A percentile compares a stretch with the other conserved stretches of the same genome.
Conservation (phyloP, 2,797 vertebrate species). For the Sarcophilus harrisii region DNA sequence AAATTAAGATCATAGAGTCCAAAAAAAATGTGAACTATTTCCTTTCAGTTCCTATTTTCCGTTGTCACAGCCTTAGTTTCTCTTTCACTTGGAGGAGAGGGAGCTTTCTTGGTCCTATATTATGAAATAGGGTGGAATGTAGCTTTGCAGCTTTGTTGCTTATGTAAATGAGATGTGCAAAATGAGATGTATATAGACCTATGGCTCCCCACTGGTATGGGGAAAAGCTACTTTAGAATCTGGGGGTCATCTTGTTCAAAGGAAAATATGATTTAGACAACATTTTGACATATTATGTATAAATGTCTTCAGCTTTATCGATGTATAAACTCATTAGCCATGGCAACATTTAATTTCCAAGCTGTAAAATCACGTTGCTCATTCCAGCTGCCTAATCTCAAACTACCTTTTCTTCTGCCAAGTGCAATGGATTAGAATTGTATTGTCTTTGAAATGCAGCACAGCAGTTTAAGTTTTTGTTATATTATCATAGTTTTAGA, state of each 20-base stretch:
- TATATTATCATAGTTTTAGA: not conserved
- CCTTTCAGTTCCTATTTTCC: not conserved
- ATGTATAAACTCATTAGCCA: not conserved
- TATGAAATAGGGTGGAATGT: not conserved
- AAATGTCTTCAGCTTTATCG: not conserved
- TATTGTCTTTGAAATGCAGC: not conserved
- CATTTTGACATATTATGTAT: not conserved
- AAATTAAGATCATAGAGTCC: not conserved
- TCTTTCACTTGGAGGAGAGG: not conserved
- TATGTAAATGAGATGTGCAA: not conserved
- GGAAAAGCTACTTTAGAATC: not conserved
- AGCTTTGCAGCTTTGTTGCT: not conserved
- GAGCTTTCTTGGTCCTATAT: not conserved
- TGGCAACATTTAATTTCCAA: not conserved
- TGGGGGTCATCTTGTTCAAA: not conserved
- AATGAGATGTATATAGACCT: not conserved
- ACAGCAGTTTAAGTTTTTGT: not conserved
- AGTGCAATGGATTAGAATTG: not conserved
- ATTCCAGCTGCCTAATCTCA: not conserved
- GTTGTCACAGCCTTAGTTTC: not conserved
- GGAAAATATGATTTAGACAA: not conserved
- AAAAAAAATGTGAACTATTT: not conserved
- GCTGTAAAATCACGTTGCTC: not conserved
- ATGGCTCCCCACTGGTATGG: not conserved
- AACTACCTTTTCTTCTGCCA: not conserved